Evolutionary conservation across 2,113 vertebrate genomes (phyloP), one percentile per base, ranked within the genome.

Genomic region (Campylomormyrus numenius): DNA sequence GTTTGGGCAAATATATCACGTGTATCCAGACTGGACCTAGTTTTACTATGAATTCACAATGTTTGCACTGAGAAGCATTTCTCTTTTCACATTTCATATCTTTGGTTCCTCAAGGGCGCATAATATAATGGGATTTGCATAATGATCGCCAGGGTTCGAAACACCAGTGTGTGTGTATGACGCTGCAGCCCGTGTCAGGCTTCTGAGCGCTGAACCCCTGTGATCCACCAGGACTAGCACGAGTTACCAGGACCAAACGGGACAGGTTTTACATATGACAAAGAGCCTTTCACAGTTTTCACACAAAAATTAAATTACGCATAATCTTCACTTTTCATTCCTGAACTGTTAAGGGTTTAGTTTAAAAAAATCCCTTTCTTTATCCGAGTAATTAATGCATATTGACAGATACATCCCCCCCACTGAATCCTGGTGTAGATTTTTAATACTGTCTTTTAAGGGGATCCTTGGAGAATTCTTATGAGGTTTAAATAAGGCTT

Each of bases 381-480:
- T 39, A 17, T 15, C 74, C 39, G 74, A 80, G 21, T 48, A 85
- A 85, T 85, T 85, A 85, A 85, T 42, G 39, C 83, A n/a, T 80
- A 80, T 45, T 84, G 45, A 84, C 42, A 85, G 45, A 85, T 85
- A 85, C 83, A 46, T 21, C 80, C 42, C 77, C 42, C 83, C 31
- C 74, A 80, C 31, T 80, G 35, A 80, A 80, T 48, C 83, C 83
- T 46, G 83, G 83, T 85, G 39, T 46, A 85, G 83, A 48, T 85
- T 45, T 85, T 85, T 48, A 46, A 85, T 85, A 48, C 42, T 83
- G 45, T 46, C 83, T 85, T 85, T 85, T 85, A 48, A 85, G 42
- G 45, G 39, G 39, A 46, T 48, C 83, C 45, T 46, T 85, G 15
- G 83, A 85, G 45, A 45, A 85, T 85, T 85, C 83, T 24, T 46